A percentile compares a stretch with the other conserved stretches of the same genome.
These are phyloP conservation scores for Tenthredo mesomela DNA, from an alignment of 2,888 invertebrate genomes.

Conservation along the genomic window DNA sequence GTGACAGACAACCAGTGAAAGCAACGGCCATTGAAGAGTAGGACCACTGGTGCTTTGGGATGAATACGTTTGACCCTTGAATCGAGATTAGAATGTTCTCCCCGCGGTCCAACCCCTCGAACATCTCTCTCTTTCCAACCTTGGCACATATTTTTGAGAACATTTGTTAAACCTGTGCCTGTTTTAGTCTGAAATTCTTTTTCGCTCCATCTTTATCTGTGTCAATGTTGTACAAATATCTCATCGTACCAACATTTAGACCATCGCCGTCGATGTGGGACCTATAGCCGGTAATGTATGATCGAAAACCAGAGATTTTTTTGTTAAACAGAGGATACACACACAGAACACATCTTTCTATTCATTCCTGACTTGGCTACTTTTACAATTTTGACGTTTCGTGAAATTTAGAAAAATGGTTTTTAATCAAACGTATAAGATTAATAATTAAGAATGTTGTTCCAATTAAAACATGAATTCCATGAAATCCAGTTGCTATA, in stretches of 20 bases:
- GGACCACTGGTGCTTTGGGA: background rate
- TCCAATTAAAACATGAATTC: too few species aligned
- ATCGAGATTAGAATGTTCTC: conserved; percentile 35
- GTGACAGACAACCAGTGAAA: background rate
- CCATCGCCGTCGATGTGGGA: background rate
- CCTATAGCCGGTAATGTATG: background rate
- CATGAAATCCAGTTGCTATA: too few species aligned
- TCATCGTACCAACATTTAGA: background rate
- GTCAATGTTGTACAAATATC: background rate
- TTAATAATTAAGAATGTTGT: too few species aligned
- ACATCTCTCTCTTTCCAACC: background rate
- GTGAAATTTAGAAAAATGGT: too few species aligned
- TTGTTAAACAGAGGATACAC: background rate
- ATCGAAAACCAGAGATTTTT: background rate
- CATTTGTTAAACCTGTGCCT: background rate
- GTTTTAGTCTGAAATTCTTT: background rate
- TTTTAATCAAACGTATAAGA: too few species aligned
- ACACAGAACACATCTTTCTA: background rate
- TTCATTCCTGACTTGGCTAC: background rate
- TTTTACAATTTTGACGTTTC: too few species aligned
- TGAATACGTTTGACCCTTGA: conserved; percentile 41
- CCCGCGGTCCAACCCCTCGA: background rate
- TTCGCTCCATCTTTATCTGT: background rate
- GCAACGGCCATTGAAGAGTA: background rate
- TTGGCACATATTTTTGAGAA: conserved; percentile 28